These are phyloP conservation scores for Dryobates pubescens DNA, from an alignment of 2,797 vertebrate genomes.

Conservation along the genomic window DNA sequence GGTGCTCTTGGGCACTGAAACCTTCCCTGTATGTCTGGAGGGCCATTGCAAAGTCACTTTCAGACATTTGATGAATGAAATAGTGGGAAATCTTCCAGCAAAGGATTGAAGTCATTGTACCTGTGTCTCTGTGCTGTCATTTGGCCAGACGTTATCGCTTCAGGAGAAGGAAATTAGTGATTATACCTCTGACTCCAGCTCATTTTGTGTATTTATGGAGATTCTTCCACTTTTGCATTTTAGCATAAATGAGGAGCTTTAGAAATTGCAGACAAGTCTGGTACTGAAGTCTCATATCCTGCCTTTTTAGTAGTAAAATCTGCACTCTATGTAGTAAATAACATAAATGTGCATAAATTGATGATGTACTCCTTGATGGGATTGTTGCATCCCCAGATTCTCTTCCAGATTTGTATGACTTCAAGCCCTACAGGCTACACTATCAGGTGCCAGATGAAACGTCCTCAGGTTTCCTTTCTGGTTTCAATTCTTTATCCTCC, in stretches of 20 bases:
- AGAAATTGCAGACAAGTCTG: background rate
- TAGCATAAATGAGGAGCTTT: background rate
- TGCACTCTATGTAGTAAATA: background rate
- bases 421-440: background rate
- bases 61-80: background rate
- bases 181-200: background rate
- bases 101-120: background rate
- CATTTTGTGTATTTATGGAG: background rate
- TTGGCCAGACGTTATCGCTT: background rate
- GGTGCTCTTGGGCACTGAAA: background rate
- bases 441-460: background rate
- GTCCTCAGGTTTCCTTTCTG: background rate
- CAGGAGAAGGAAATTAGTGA: background rate
- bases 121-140: background rate
- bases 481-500: background rate
- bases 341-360: too few species aligned
- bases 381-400: background rate
- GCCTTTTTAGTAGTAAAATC: background rate
- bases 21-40: background rate
- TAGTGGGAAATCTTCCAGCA: background rate
- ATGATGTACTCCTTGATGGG: background rate
- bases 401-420: background rate
- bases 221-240: background rate
- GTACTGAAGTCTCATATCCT: background rate
- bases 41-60: background rate